Evolutionary conservation across 2,888 invertebrate species (phyloP).

Genomic region (Cheilosia pagana): DNA sequence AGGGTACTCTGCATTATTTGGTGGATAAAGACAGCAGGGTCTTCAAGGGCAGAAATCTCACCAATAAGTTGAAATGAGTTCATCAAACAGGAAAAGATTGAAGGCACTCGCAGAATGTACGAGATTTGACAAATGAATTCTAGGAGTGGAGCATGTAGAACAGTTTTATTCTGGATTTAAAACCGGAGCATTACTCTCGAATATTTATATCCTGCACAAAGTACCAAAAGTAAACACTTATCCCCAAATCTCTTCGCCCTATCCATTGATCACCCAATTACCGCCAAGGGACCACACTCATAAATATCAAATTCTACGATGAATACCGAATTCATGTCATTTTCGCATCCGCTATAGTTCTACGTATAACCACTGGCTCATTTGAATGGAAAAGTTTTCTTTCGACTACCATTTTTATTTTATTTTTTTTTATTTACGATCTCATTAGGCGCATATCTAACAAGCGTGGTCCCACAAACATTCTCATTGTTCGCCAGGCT

Average conservation of each 20-base stretch:
- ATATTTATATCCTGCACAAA: no score
- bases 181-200: no score
- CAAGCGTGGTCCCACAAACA: constrained; percentile 22
- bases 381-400: constrained; percentile 44
- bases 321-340: constrained; percentile 11
- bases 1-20: no score
- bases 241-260: no score
- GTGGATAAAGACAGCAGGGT: no score
- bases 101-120: not conserved
- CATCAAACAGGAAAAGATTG: not conserved
- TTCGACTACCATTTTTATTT: no score
- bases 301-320: constrained; percentile 16
- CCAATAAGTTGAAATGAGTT: no score
- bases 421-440: constrained; percentile 43
- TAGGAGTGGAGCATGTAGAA: no score
- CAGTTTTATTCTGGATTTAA: no score
- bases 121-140: no score
- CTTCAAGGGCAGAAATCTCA: no score
- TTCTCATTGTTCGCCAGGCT: constrained; percentile 13
- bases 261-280: not conserved
- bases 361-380: constrained; percentile 3
- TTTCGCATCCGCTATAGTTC: not conserved
- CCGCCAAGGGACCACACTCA: not conserved
- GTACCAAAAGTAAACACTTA: no score
- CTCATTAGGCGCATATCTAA: constrained; percentile 69